Conservation (phyloP, 1,140 invertebrate genomes). For the Drosophila nannoptera region DNA sequence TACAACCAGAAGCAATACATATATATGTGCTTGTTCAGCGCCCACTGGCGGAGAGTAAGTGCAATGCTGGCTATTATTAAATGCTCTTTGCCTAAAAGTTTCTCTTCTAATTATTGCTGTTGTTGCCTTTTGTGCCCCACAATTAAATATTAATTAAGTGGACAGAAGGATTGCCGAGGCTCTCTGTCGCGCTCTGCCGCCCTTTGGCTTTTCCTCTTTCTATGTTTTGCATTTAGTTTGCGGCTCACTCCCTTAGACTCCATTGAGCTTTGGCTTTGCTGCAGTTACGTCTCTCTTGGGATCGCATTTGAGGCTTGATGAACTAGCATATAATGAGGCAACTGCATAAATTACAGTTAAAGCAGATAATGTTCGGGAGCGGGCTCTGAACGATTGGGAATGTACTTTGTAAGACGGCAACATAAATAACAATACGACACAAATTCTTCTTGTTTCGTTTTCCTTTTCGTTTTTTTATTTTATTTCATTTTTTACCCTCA, state of each 20-base stretch:
- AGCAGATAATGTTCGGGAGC: slow-evolving; percentile 13
- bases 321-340: slow-evolving; percentile 39
- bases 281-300: slow-evolving; percentile 23
- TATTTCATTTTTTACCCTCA: slow-evolving; percentile 25
- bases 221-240: not conserved
- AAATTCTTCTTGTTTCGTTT: slow-evolving; percentile 8
- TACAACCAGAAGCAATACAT: too few species aligned
- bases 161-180: slow-evolving; percentile 31
- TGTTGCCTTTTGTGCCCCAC: slow-evolving; percentile 34
- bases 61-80: slow-evolving; percentile 57
- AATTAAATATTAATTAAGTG: slow-evolving; percentile 76
- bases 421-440: slow-evolving; percentile 32
- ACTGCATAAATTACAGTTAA: slow-evolving; percentile 42
- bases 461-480: not conserved
- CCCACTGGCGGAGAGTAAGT: slow-evolving; percentile 17
- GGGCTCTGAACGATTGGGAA: slow-evolving; percentile 27
- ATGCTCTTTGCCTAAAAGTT: slow-evolving; percentile 54
- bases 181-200: not conserved
- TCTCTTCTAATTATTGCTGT: slow-evolving; percentile 21
- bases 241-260: not conserved
- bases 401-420: slow-evolving; percentile 3
- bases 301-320: slow-evolving; percentile 38
- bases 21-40: slow-evolving; percentile 2
- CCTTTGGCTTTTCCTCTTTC: not conserved
- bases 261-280: slow-evolving; percentile 36